A percentile compares a stretch with the other conserved stretches of the same genome.
Evolutionary conservation across 2,113 vertebrate species (phyloP).

Genomic region (Ptychochromis oligacanthus): DNA sequence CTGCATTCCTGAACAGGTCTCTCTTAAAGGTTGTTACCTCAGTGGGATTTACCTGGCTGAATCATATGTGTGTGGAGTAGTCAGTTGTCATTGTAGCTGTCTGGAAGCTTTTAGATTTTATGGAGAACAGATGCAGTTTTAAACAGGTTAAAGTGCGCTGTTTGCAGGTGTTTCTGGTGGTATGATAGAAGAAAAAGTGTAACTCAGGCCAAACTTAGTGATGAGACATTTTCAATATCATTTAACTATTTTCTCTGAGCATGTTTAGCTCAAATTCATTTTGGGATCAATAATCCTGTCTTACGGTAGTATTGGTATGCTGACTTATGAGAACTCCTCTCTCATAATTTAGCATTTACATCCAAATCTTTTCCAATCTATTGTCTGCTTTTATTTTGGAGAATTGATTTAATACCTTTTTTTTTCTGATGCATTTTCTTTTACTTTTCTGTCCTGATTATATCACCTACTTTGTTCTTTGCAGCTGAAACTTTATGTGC

Average conservation of each 20-base stretch:
- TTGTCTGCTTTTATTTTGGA: not conserved
- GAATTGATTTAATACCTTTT: rapidly evolving
- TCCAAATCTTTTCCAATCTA: not conserved
- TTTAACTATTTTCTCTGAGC: not conserved
- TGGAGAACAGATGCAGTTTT: not conserved
- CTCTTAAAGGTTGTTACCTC: no score
- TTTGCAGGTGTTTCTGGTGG: not conserved
- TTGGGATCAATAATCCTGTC: not conserved
- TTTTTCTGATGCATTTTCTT: not conserved
- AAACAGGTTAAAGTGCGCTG: rapidly evolving
- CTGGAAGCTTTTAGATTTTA: not conserved
- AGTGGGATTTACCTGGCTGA: not conserved
- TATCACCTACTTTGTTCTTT: not conserved
- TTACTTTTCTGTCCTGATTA: not conserved
- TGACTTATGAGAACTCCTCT: not conserved
- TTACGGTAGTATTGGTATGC: rapidly evolving
- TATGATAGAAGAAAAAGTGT: not conserved
- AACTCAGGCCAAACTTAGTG: not conserved
- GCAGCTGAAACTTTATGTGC: rapidly evolving
- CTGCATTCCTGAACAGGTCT: no score
- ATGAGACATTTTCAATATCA: no score
- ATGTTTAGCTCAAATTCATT: not conserved
- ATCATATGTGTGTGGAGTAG: not conserved
- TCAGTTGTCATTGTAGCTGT: not conserved
- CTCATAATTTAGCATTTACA: not conserved